Percentiles rank a stretch among this genome's conserved stretches.
These are phyloP conservation scores for Athalia circularis DNA, from an alignment of 2,888 invertebrate genomes.

Conservation along the genomic window DNA sequence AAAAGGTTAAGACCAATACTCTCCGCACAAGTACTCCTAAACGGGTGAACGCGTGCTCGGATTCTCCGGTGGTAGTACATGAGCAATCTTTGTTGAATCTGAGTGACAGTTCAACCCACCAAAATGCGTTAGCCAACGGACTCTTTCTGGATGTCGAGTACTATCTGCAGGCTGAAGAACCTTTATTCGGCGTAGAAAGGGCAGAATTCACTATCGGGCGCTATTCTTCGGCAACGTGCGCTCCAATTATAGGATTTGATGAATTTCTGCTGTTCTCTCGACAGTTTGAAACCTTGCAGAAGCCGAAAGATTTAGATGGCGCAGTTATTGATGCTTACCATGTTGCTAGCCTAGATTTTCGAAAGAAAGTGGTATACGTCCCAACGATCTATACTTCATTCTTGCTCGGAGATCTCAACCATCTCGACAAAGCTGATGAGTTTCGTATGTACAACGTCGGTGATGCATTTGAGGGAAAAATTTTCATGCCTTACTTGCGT, in stretches of 20 bases:
- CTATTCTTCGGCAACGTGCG: not conserved
- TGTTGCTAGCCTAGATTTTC: too few relatives aligned
- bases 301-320: too few relatives aligned
- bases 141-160: constrained; percentile 10
- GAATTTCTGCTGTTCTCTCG: not conserved
- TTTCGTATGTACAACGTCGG: not conserved
- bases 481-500: not conserved
- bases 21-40: not conserved
- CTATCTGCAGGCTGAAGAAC: not conserved
- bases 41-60: not conserved
- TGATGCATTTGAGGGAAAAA: not conserved
- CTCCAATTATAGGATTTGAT: not conserved
- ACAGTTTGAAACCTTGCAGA: not conserved
- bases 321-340: too few relatives aligned
- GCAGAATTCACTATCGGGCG: not conserved
- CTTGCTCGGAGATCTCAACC: not conserved
- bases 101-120: constrained; percentile 5
- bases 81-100: constrained; percentile 1
- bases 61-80: not conserved
- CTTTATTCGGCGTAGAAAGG: not conserved
- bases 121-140: not conserved
- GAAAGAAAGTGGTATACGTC: too few relatives aligned
- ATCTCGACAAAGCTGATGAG: not conserved
- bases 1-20: too few relatives aligned
- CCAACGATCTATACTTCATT: too few relatives aligned